Percentiles rank a stretch among this genome's conserved stretches.
These are phyloP conservation scores for Pygoscelis adeliae DNA, from an alignment of 2,113 vertebrate genomes.

Conservation along the genomic window DNA sequence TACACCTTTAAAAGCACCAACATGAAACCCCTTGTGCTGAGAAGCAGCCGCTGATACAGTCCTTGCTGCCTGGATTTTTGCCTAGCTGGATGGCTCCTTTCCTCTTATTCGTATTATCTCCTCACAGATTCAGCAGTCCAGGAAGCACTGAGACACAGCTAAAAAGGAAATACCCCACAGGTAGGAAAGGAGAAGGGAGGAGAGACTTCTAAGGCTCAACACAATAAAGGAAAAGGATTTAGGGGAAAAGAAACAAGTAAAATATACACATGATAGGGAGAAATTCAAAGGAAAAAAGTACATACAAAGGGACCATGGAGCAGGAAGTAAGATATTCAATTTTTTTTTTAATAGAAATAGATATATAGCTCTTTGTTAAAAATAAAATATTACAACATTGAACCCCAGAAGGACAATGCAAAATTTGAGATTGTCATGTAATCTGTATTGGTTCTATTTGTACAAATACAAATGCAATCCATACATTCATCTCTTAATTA, in stretches of 20 bases:
- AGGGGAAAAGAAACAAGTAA: not conserved
- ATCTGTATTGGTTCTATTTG: not conserved
- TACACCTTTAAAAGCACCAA: not conserved
- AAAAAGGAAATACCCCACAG: not conserved
- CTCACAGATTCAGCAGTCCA: not conserved
- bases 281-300: not conserved
- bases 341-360: not conserved
- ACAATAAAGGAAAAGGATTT: not conserved
- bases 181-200: not conserved
- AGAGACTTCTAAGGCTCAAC: not conserved
- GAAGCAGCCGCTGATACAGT: not conserved
- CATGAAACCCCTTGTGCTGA: not conserved
- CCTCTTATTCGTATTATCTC: not conserved
- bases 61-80: not conserved
- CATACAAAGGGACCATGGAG: not conserved
- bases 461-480: not conserved
- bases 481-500: not conserved
- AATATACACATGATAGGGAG: accelerated
- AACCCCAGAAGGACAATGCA: not conserved
- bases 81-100: not conserved
- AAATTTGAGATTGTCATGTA: not conserved
- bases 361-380: not conserved
- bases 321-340: not conserved
- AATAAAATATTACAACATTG: not conserved
- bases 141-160: not conserved